Conservation (phyloP, 2,113 vertebrate species). For the Silurus asotus region DNA sequence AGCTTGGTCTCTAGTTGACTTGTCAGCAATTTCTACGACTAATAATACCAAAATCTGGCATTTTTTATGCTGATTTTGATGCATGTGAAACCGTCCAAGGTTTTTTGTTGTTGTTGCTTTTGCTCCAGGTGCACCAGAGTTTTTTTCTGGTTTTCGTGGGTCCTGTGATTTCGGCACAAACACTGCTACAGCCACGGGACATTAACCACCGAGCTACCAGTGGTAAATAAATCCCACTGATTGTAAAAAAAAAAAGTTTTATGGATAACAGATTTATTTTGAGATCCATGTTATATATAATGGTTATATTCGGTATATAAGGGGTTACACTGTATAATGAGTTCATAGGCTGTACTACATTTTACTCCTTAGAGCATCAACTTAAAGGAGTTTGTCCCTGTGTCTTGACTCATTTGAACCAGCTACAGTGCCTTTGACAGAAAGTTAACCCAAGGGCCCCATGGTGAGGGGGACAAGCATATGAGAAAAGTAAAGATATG, state of each 20-base stretch:
- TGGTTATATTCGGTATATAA: background rate
- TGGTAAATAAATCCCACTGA: background rate
- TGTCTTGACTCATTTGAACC: background rate
- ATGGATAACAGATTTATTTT: background rate
- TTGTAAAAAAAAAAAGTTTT: background rate
- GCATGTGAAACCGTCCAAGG: background rate
- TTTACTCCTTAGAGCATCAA: background rate
- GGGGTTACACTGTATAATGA: background rate
- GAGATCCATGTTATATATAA: background rate
- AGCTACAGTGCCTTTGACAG: background rate
- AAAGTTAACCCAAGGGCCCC: slow-evolving; percentile 15
- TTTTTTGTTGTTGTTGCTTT: too few species aligned
- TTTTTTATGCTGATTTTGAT: background rate
- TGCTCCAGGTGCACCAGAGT: background rate
- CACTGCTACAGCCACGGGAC: background rate
- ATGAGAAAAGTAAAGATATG: slow-evolving; percentile 72
- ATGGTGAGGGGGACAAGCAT: slow-evolving; percentile 33
- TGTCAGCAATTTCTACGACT: too few species aligned
- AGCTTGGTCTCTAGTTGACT: background rate
- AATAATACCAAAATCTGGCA: too few species aligned
- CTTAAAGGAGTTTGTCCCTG: background rate
- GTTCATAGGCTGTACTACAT: background rate
- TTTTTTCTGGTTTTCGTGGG: background rate
- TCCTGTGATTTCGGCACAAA: background rate
- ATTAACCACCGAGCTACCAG: background rate